Evolutionary conservation across 2,113 vertebrate genomes (phyloP).

Genomic region (Urocitellus parryii): DNA sequence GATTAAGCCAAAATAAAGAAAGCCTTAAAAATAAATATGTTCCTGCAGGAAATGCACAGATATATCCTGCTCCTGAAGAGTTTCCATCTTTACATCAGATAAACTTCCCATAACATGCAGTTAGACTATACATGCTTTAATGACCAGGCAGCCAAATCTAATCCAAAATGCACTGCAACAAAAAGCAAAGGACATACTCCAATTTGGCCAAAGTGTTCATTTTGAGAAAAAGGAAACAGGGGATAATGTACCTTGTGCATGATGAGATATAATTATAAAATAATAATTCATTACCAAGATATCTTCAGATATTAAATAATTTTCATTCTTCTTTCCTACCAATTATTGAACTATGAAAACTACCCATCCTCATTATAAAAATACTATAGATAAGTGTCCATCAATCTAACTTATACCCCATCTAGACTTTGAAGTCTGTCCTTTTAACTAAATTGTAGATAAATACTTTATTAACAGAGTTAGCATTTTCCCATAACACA

Average conservation of each 20-base stretch:
- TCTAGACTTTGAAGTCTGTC: neutral
- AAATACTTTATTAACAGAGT: constrained; percentile 51
- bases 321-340: constrained; percentile 49
- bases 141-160: neutral
- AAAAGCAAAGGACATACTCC: neutral
- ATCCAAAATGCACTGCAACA: neutral
- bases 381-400: constrained; percentile 40
- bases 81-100: neutral
- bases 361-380: constrained; percentile 71
- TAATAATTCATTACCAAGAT: constrained; percentile 10
- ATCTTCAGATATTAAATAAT: constrained; percentile 65
- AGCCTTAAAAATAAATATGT: neutral
- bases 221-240: constrained; percentile 34
- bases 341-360: constrained; percentile 61
- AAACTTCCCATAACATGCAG: neutral
- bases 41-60: neutral
- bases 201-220: neutral
- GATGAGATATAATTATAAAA: constrained; percentile 8
- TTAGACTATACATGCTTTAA: neutral
- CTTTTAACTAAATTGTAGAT: constrained; percentile 66
- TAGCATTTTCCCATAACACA: neutral
- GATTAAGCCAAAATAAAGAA: neutral
- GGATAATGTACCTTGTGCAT: neutral
- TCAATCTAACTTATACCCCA: constrained; percentile 35
- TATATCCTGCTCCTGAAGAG: neutral